Evolutionary conservation across 2,888 invertebrate species (phyloP).

Genomic region (Hypena proboscidalis): DNA sequence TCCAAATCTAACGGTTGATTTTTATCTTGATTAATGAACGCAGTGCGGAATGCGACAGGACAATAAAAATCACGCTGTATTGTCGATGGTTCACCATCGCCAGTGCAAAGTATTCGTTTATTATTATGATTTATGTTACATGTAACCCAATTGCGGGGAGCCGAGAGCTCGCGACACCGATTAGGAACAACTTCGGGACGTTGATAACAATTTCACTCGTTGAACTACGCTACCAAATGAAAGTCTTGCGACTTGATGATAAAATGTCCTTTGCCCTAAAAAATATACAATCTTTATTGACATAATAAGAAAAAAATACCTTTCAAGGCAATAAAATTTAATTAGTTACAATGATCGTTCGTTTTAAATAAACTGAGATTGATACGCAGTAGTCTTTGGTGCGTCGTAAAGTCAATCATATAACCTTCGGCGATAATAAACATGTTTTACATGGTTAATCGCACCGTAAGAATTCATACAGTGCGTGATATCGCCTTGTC

Average conservation of each 20-base stretch:
- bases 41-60: slow-evolving; percentile 32
- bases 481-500: no score
- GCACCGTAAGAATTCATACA: background rate
- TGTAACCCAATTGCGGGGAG: slow-evolving; percentile 64
- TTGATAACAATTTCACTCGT: slow-evolving; percentile 47
- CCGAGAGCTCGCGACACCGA: slow-evolving; percentile 62
- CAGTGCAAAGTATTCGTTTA: slow-evolving; percentile 57
- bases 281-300: no score
- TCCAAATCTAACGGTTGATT: slow-evolving; percentile 21
- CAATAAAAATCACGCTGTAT: slow-evolving; percentile 34
- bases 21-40: slow-evolving; percentile 32
- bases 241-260: slow-evolving; percentile 16
- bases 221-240: slow-evolving; percentile 30
- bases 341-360: slow-evolving; percentile 23
- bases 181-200: slow-evolving; percentile 53
- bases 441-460: slow-evolving; percentile 25
- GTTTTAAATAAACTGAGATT: slow-evolving; percentile 25
- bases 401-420: slow-evolving; percentile 15
- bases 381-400: slow-evolving; percentile 30
- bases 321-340: slow-evolving; percentile 19
- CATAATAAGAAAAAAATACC: slow-evolving; percentile 15
- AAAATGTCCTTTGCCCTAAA: no score
- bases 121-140: slow-evolving; percentile 73
- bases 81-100: slow-evolving; percentile 23
- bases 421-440: slow-evolving; percentile 30